Evolutionary conservation across 2,113 vertebrate species (phyloP).

Genomic region (Neomonachus schauinslandi): DNA sequence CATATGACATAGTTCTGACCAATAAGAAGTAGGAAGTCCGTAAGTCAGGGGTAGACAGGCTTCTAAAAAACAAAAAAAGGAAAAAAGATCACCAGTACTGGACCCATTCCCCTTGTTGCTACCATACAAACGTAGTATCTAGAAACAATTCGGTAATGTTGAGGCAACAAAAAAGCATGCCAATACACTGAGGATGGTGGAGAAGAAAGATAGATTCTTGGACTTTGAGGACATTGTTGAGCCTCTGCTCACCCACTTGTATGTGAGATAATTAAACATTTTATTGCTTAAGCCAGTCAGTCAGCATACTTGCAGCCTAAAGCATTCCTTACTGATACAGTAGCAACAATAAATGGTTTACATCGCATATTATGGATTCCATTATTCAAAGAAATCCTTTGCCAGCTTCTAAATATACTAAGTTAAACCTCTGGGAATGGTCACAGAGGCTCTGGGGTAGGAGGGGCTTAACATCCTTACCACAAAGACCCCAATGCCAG

Average conservation of each 20-base stretch:
- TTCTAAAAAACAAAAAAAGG: conserved; percentile 1
- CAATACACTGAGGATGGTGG: not conserved
- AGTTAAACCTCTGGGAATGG: not conserved
- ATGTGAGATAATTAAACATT: conserved; percentile 36
- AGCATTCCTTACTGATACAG: not conserved
- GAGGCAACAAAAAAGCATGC: not conserved
- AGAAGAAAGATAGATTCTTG: conserved; percentile 15
- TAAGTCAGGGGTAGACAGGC: not conserved
- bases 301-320: conserved; percentile 19
- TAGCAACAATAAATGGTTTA: conserved; percentile 15
- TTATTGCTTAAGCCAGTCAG: conserved; percentile 22
- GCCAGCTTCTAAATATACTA: conserved; percentile 6
- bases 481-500: not conserved
- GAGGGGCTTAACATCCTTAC: not conserved
- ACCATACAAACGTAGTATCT: not conserved
- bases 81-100: not conserved
- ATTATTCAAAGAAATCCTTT: conserved; percentile 42
- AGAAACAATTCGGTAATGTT: not conserved
- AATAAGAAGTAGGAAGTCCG: conserved; percentile 1
- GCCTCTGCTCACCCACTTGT: not conserved
- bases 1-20: not conserved
- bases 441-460: not conserved
- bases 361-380: not conserved
- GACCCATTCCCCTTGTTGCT: not conserved
- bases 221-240: not conserved